These are phyloP conservation scores for Dendrolimus kikuchii DNA, from an alignment of 1,140 invertebrate species.

Conservation along the genomic window DNA sequence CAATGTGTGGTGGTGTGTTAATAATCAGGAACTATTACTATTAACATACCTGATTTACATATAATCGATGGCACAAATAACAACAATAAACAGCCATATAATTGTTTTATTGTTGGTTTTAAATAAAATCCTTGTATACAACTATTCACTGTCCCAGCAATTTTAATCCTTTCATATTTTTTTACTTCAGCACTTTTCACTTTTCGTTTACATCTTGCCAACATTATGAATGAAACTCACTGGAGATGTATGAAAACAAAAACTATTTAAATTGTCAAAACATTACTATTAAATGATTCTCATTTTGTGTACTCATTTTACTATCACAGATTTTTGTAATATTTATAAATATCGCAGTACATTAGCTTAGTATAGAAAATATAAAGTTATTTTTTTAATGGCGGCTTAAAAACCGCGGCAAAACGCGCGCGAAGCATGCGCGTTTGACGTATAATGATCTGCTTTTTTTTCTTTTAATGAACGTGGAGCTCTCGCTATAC, in stretches of 20 bases:
- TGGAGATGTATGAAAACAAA: no score
- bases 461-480: slow-evolving; percentile 19
- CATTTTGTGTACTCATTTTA: not conserved
- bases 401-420: slow-evolving; percentile 25
- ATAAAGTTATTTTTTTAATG: slow-evolving; percentile 9
- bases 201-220: no score
- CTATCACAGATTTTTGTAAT: not conserved
- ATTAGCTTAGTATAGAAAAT: no score
- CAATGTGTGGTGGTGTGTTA: no score
- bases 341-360: not conserved
- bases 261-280: no score
- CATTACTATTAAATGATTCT: no score
- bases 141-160: no score
- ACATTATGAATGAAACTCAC: no score
- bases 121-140: no score
- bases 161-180: no score
- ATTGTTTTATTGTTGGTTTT: slow-evolving; percentile 3
- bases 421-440: slow-evolving; percentile 36
- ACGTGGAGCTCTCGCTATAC: slow-evolving; percentile 29
- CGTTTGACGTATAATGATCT: slow-evolving; percentile 36
- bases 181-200: no score
- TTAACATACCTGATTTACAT: slow-evolving; percentile 31
- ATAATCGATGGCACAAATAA: slow-evolving; percentile 43
- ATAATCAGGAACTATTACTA: no score
- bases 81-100: slow-evolving; percentile 49